Base-by-base conservation (phyloP, 1,140 invertebrate species). In the Bombyx mandarina region DNA sequence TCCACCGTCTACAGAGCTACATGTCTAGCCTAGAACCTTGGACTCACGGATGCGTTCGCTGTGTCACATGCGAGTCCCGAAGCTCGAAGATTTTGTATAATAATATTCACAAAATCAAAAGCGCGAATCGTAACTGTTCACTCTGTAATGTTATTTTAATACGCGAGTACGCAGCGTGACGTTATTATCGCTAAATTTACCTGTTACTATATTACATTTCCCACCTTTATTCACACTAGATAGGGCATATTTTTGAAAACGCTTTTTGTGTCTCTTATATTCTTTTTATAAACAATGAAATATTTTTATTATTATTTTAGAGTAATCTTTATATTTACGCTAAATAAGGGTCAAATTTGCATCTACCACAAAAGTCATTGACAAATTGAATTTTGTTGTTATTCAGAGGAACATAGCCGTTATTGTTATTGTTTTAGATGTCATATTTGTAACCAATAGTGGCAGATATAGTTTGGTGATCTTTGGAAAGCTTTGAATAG, bases 91-190 rank as follows among this genome's bases (percentile, higher is more conserved):
- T 35, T 35, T 35, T 35, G 26, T 35, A 51, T 51, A 51, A 22
- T 7, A 51, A 51, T 51, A 51, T 51, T 54, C 44, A 57, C 61
- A 59, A 58, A 8, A 45, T 54, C 35, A 54, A 62, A 75, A 65
- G 68, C 75, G 74, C 73, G 68, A 77, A 71, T 68, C 52, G 60
- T 71, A 69, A 77, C 66, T 47, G 53, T 57, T 59, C 52, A 61
- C 66, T 63, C 67, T 70, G 73, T 82, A 82, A 82, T 82, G 79
- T 82, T 70, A 78, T 82, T 82, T 82, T 82, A 82, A 82, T 82
- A 76, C 68, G 63, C 66, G 57, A 61, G 57, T 69, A 73, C 61
- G 52, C 49, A 77, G 65, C 79, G 73, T 78, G 75, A 79, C 75
- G 74, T 82, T 75, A 79, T 82, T 82, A 79, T 66, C 67, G 64